Evolutionary conservation across 2,888 invertebrate species (phyloP).

Genomic region (Portevinia maculata): DNA sequence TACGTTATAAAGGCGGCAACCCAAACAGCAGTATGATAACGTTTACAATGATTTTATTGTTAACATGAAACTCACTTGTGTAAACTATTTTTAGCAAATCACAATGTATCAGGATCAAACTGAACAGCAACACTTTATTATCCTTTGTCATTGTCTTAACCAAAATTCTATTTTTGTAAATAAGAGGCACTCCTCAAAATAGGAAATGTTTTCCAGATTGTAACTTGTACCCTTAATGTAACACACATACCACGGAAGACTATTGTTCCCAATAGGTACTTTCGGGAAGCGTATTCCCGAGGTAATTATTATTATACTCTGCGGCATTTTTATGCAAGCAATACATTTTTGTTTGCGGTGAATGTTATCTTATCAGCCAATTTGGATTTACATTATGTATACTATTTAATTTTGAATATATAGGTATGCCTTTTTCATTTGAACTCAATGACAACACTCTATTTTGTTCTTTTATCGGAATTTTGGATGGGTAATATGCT

Average conservation of each 20-base stretch:
- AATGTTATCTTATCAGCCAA: conserved; percentile 25
- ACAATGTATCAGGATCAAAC: conserved; percentile 11
- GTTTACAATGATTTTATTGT: conserved; percentile 2
- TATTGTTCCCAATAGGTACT: not conserved
- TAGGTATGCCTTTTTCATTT: not conserved
- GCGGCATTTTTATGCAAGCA: not conserved
- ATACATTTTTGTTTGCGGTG: not conserved
- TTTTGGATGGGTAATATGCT: conserved; percentile 9
- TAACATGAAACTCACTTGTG: conserved; percentile 30
- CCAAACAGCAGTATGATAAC: conserved; percentile 15
- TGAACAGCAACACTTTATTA: conserved; percentile 11
- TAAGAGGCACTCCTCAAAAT: not conserved
- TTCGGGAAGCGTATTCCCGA: conserved; percentile 1
- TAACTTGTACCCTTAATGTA: not conserved
- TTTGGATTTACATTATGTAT: too few species aligned
- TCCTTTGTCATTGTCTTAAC: conserved; percentile 7
- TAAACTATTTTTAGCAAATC: conserved; percentile 8
- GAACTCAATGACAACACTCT: not conserved
- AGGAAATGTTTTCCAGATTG: too few species aligned
- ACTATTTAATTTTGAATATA: conserved; percentile 4
- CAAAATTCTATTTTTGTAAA: not conserved
- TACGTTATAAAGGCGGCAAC: not conserved
- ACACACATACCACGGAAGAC: not conserved
- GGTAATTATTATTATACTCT: conserved; percentile 5
- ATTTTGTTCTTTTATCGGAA: not conserved